Conservation (phyloP, 2,113 vertebrate genomes). For the Aegypius monachus region DNA sequence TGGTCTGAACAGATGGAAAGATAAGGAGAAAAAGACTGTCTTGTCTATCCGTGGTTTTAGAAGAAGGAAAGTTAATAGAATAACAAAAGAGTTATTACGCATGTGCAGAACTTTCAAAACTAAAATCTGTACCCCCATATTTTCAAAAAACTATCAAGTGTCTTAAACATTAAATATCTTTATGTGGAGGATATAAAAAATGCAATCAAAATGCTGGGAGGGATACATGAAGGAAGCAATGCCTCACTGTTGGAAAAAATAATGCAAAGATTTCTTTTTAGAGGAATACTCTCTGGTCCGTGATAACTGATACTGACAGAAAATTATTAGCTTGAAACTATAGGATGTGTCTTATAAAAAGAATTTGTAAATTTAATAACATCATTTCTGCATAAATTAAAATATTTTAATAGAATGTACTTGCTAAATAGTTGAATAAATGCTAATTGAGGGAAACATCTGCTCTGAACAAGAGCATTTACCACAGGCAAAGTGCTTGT, state of each 20-base stretch:
- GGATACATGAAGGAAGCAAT: background rate
- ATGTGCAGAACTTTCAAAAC: background rate
- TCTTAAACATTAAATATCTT: slow-evolving; percentile 3
- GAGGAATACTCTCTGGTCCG: background rate
- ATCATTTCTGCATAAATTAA: slow-evolving; percentile 70
- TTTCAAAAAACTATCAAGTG: slow-evolving; percentile 20
- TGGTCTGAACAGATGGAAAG: slow-evolving; percentile 1
- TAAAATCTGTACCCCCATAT: background rate
- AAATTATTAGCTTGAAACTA: slow-evolving; percentile 67
- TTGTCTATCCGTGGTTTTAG: background rate
- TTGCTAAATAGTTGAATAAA: slow-evolving; percentile 64
- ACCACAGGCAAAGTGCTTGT: slow-evolving; percentile 63
- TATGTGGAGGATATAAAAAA: slow-evolving; percentile 9
- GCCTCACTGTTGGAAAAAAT: background rate
- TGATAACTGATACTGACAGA: slow-evolving; percentile 30
- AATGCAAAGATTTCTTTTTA: slow-evolving; percentile 33
- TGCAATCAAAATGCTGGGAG: background rate
- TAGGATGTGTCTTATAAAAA: slow-evolving; percentile 57
- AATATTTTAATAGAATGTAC: slow-evolving; percentile 67
- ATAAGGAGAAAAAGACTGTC: background rate
- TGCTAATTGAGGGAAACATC: slow-evolving; percentile 69
- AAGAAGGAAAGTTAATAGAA: background rate
- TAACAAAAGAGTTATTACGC: background rate
- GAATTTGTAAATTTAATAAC: slow-evolving; percentile 66
- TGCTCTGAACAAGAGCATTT: slow-evolving; percentile 64